Evolutionary conservation across 1,140 invertebrate genomes (phyloP).

Genomic region (Bombus pascuorum): DNA sequence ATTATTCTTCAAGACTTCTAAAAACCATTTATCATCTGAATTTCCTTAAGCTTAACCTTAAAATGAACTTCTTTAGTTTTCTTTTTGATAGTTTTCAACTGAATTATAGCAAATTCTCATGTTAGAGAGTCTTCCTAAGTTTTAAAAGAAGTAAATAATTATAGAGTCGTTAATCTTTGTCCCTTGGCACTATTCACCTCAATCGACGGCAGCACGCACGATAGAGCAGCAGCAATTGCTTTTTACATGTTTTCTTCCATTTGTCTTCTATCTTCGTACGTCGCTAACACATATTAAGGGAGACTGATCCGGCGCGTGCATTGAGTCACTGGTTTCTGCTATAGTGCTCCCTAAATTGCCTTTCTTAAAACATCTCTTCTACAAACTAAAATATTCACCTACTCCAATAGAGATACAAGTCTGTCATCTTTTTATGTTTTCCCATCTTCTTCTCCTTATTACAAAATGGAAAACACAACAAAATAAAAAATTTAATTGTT

Average conservation of each 20-base stretch:
- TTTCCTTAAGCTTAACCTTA: not conserved
- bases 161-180: not conserved
- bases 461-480: not conserved
- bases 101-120: not conserved
- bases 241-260: constrained; percentile 20
- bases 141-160: not conserved
- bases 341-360: not conserved
- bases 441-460: too few species aligned
- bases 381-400: not conserved
- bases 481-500: not conserved
- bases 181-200: not conserved
- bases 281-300: constrained; percentile 10
- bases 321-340: constrained; percentile 8
- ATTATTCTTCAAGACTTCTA: not conserved
- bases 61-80: not conserved
- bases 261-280: constrained; percentile 39
- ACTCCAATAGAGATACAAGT: not conserved
- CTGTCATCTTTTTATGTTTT: too few species aligned
- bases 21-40: not conserved
- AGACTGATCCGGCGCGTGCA: constrained; percentile 19
- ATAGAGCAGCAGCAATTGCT: constrained; percentile 15
- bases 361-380: not conserved
- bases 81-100: not conserved
- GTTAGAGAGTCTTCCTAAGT: not conserved
- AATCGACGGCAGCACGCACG: constrained; percentile 15